phyloP scores from a whole-genome alignment of 37 sponge, comb jelly and placozoan genomes.

The Hexactinellida sp. region DNA sequence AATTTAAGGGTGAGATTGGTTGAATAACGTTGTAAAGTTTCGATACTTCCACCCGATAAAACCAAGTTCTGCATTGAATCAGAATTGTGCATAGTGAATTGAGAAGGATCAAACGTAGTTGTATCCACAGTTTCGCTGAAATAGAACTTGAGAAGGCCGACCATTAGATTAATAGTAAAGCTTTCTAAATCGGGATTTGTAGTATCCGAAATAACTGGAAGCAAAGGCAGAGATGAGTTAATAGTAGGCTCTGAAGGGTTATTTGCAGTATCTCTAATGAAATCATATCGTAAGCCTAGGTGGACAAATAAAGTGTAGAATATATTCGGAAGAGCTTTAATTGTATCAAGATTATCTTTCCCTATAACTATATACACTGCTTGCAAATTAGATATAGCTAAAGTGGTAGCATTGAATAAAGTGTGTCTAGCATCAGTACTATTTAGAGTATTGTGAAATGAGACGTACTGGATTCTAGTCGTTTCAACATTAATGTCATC shows the following conservation, averaged over 20 bases:
- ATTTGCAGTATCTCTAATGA: slow-evolving; percentile 43
- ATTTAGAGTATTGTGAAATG: slow-evolving; percentile 26
- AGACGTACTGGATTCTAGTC: slow-evolving; percentile 28
- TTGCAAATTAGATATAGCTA: not conserved
- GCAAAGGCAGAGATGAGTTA: slow-evolving; percentile 20
- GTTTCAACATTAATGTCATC: slow-evolving; percentile 42
- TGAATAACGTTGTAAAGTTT: not conserved
- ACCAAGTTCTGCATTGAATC: not conserved
- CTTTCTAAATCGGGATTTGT: slow-evolving; percentile 35
- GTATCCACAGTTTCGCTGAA: slow-evolving; percentile 72
- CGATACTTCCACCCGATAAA: not conserved
- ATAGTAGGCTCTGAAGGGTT: slow-evolving; percentile 25
- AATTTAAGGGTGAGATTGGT: slow-evolving; percentile 29
- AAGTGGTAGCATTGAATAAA: not conserved
- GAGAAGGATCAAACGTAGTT: slow-evolving; percentile 22
- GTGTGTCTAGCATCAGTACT: not conserved
- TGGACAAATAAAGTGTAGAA: not conserved
- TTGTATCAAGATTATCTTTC: not conserved
- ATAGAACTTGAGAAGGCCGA: slow-evolving; percentile 31
- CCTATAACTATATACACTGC: not conserved
- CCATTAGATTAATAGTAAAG: slow-evolving; percentile 43
- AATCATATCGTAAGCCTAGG: not conserved
- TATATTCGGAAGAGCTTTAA: not conserved
- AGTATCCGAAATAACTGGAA: slow-evolving; percentile 28
- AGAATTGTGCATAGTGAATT: slow-evolving; percentile 27